A percentile compares a stretch with the other conserved stretches of the same genome.
phyloP scores from a whole-genome alignment of 2,797 vertebrate species.

The Gymnopithys bicolor region DNA sequence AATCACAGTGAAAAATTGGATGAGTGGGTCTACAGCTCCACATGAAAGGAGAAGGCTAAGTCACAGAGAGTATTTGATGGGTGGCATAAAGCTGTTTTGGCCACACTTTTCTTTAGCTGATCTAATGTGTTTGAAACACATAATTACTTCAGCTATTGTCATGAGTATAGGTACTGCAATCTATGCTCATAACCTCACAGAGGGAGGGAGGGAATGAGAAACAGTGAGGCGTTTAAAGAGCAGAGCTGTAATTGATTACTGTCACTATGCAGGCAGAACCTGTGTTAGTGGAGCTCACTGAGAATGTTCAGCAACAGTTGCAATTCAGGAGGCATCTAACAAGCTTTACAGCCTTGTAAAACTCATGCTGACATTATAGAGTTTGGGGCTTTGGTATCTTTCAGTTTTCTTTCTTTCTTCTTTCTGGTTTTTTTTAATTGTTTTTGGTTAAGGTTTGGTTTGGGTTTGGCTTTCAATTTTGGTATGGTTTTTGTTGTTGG shows the following conservation, averaged over 20 bases:
- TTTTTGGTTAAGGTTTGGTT: background rate
- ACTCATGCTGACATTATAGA: background rate
- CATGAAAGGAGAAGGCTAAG: background rate
- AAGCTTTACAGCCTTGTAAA: background rate
- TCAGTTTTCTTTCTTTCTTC: background rate
- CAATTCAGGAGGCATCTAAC: background rate
- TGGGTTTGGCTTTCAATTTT: background rate
- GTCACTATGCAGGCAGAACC: background rate
- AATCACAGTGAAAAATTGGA: background rate
- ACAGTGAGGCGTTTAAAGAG: background rate
- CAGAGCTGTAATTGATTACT: background rate
- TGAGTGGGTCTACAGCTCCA: background rate
- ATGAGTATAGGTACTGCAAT: background rate
- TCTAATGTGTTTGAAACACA: constrained; percentile 2
- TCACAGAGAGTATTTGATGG: background rate
- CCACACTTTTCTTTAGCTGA: background rate
- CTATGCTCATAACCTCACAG: background rate
- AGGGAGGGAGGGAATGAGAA: background rate
- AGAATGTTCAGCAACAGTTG: background rate
- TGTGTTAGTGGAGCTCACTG: background rate
- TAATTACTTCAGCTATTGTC: constrained; percentile 6
- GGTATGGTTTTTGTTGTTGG: accelerated
- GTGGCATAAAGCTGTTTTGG: background rate
- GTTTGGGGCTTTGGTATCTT: background rate
- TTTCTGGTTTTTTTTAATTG: background rate